phyloP scores from a whole-genome alignment of 1,140 invertebrate species.

The Sminthurinus signatus region DNA sequence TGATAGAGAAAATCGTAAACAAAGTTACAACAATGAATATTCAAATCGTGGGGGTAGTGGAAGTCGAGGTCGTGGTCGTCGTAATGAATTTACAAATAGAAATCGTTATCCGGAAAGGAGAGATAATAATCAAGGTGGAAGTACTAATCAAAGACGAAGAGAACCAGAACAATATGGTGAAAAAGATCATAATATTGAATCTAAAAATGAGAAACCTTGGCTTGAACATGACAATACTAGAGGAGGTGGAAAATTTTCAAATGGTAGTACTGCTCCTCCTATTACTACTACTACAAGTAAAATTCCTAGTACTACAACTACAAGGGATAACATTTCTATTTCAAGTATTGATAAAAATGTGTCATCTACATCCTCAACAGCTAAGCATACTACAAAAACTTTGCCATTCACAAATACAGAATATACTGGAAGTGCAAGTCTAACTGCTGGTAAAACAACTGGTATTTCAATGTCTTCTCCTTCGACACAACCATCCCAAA shows the following conservation, averaged over 20 bases:
- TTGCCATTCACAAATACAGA: conserved; percentile 39
- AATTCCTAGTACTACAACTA: neutral
- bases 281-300: too few species aligned
- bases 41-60: conserved; percentile 21
- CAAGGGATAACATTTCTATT: too few species aligned
- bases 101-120: conserved; percentile 34
- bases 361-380: neutral
- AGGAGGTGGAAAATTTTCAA: neutral
- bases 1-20: conserved; percentile 19
- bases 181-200: neutral
- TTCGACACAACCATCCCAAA: too few species aligned
- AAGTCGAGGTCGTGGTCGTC: conserved; percentile 27
- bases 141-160: neutral
- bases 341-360: neutral
- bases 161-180: neutral
- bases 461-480: too few species aligned
- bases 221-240: neutral
- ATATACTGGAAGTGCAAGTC: conserved; percentile 30
- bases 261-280: too few species aligned
- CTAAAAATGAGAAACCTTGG: conserved; percentile 14
- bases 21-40: neutral
- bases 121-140: neutral
- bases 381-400: neutral
- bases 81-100: conserved; percentile 40
- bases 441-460: conserved; percentile 12